Evolutionary conservation across 2,113 vertebrate species (phyloP).

Genomic region (Erinaceus europaeus): DNA sequence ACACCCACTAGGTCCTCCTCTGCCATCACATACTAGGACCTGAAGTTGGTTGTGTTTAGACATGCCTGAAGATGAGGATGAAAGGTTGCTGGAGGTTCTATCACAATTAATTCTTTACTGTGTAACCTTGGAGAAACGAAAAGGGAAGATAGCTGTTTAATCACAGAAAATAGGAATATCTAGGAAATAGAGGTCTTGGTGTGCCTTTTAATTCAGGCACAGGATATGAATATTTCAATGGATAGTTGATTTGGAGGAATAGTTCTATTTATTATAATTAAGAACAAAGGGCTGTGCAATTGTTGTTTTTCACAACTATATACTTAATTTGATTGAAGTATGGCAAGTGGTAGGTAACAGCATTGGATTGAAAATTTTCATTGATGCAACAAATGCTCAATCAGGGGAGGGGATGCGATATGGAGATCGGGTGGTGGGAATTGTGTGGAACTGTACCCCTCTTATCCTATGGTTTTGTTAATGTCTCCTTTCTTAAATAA

Average conservation of each 20-base stretch:
- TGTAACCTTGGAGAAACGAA: neutral
- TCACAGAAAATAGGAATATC: neutral
- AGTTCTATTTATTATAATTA: neutral
- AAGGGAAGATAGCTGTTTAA: neutral
- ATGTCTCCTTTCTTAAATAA: no score
- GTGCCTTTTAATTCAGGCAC: neutral
- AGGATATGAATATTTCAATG: neutral
- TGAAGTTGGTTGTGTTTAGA: neutral
- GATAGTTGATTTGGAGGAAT: neutral
- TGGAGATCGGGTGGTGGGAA: no score
- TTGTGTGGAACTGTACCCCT: no score
- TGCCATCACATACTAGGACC: no score
- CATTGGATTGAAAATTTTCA: neutral
- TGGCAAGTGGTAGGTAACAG: neutral
- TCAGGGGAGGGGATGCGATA: no score
- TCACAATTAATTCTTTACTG: neutral
- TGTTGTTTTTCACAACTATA: neutral
- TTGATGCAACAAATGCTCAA: neutral
- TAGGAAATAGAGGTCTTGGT: neutral
- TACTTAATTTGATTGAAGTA: neutral
- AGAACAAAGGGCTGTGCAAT: neutral
- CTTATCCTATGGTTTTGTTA: no score
- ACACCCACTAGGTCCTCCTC: no score
- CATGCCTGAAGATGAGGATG: no score
- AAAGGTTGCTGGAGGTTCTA: neutral